These are phyloP conservation scores for Drepana arcuata DNA, from an alignment of 1,140 invertebrate species.

Conservation along the genomic window DNA sequence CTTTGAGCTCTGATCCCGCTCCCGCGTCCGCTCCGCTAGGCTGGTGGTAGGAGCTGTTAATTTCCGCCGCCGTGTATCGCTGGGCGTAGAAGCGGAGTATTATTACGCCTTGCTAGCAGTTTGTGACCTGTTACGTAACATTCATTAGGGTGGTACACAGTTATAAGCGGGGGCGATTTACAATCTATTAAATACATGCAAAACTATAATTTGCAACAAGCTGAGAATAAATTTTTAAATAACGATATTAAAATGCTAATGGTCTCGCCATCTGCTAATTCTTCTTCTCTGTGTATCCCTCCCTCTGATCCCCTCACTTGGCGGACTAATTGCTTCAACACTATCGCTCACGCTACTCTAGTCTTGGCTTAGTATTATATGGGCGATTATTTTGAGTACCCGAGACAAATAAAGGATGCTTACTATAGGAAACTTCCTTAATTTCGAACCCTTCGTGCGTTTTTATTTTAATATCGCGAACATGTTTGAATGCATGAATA, in stretches of 20 bases:
- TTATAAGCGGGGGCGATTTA: not conserved
- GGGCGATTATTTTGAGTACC: too few relatives aligned
- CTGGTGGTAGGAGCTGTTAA: conserved; percentile 49
- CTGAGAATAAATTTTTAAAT: not conserved
- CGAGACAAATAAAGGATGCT: too few relatives aligned
- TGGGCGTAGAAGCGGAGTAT: conserved; percentile 32
- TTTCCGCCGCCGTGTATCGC: conserved; percentile 58
- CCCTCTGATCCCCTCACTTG: too few relatives aligned
- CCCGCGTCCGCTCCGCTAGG: conserved; percentile 21
- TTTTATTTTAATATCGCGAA: too few relatives aligned
- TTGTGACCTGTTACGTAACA: conserved; percentile 43
- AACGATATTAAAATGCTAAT: not conserved
- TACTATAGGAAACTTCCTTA: too few relatives aligned
- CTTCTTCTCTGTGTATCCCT: too few relatives aligned
- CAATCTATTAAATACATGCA: not conserved
- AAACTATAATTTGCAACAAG: not conserved
- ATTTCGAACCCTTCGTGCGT: too few relatives aligned
- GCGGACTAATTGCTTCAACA: too few relatives aligned
- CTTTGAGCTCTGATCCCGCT: conserved; percentile 19
- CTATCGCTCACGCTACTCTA: too few relatives aligned
- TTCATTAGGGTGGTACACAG: conserved; percentile 8
- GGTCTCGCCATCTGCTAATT: too few relatives aligned
- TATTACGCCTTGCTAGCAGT: conserved; percentile 52
- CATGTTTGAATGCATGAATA: not conserved
- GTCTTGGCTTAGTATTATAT: too few relatives aligned